Evolutionary conservation across 2,113 vertebrate genomes (phyloP), one percentile per base, ranked within the genome.

Genomic region (Hepsetus odoe): DNA sequence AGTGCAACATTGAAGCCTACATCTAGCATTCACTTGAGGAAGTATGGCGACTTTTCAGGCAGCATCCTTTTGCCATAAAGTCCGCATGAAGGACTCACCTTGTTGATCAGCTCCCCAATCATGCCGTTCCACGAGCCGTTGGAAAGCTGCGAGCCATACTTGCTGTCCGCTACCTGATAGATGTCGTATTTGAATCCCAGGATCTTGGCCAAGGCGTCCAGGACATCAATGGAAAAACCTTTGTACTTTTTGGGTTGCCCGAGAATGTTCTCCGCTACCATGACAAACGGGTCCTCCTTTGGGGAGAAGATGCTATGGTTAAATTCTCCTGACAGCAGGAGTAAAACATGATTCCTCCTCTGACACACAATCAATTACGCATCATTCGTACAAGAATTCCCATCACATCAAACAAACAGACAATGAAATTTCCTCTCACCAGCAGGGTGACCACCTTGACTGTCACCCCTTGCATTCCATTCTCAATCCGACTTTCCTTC

Each of bases 31-130:
- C n/a, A 38, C 35, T 38, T 38, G 35, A 9, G 35, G 35, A 9
- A 9, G 35, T 4, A 9, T 4, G 35, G 35, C 9, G 35, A n/a
- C 35, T 38, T 38, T 4, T 38, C 35, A 38, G 44, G 20, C 18
- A 6, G 18, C 46, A 18, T 56, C 30, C 7, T 22, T 53, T 16
- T 3, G 26, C 18, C 35, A 16, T 75, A 6, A 56, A 6, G n/a
- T 22, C 5, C 3, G 16, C 65, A 32, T 28, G 16, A 69, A 26
- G 3, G 8, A 13, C 87, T 74, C 93, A 95, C 98, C 96, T 99
- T 99, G 86, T 97, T 98, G 85, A 99, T 98, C 74, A 99, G 95
- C 67, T 99, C 97, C 7, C 98, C 98, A 7, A 99, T 99, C 98
- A 99, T 98, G 32, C 98, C 98, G 32, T 96, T 97, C 97, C 98